Percentiles rank a stretch among this genome's conserved stretches.
phyloP scores from a whole-genome alignment of 2,113 vertebrate species.

The Pungitius pungitius region DNA sequence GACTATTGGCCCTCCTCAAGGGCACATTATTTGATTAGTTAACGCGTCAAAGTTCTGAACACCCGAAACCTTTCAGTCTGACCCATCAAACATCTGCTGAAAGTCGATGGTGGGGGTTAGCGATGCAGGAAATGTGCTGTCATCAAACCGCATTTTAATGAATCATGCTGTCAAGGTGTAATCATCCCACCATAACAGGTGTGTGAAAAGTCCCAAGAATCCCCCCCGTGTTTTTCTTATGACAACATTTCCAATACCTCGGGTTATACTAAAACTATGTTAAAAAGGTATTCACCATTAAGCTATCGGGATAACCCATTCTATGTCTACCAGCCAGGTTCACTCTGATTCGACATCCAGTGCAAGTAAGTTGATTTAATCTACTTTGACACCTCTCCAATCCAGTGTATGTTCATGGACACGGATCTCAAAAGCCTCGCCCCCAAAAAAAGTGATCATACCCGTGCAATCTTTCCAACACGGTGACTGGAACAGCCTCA shows the following conservation, averaged over 20 bases:
- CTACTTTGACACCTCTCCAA: not conserved
- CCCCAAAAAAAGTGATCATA: not conserved
- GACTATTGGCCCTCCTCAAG: not conserved
- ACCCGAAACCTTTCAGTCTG: slow-evolving; percentile 1
- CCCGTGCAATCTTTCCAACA: not conserved
- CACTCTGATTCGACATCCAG: not conserved
- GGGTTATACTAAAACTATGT: not conserved
- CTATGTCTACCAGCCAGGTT: not conserved
- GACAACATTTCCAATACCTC: too few relatives aligned
- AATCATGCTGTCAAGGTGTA: slow-evolving; percentile 46
- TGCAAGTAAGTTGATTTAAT: not conserved
- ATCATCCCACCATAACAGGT: slow-evolving; percentile 54
- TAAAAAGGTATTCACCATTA: not conserved
- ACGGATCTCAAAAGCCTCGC: not conserved
- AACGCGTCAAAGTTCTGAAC: not conserved
- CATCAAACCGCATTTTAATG: slow-evolving; percentile 45
- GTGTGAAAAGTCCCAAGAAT: slow-evolving; percentile 51
- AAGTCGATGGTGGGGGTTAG: not conserved
- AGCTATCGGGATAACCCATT: not conserved
- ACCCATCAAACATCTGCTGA: slow-evolving; percentile 18
- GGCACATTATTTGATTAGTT: not conserved
- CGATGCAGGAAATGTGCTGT: slow-evolving; percentile 52
- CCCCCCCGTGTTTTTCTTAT: not conserved
- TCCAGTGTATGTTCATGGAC: slow-evolving; percentile 6
- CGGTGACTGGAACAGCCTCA: not conserved